Evolutionary conservation across 1,140 invertebrate genomes (phyloP).

Genomic region (Zaprionus gabonicus): DNA sequence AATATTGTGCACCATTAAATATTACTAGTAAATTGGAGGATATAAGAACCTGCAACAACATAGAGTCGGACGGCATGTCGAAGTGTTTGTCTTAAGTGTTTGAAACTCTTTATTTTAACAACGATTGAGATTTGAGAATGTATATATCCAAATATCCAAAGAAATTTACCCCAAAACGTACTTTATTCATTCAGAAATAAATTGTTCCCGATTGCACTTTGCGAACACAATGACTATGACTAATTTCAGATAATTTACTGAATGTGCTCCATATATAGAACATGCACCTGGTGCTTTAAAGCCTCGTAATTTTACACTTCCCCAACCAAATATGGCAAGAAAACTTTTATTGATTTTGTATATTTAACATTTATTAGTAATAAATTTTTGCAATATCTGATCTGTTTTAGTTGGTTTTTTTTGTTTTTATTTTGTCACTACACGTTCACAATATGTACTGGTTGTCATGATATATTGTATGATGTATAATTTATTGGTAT

Average conservation of each 20-base stretch:
- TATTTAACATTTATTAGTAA: constrained; percentile 79
- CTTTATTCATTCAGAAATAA: neutral
- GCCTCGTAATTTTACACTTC: too few relatives aligned
- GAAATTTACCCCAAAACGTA: neutral
- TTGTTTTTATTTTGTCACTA: constrained; percentile 47
- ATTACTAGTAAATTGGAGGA: too few relatives aligned
- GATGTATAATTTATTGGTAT: constrained; percentile 43
- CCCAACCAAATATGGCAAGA: neutral
- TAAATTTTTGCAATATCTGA: constrained; percentile 67
- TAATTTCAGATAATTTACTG: neutral
- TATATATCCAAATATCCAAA: neutral
- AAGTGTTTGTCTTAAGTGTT: too few relatives aligned
- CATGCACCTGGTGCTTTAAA: neutral
- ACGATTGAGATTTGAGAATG: neutral
- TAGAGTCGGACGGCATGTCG: too few relatives aligned
- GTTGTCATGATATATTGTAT: constrained; percentile 62
- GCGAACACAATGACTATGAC: neutral
- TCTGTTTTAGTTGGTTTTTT: constrained; percentile 48
- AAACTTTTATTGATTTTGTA: constrained; percentile 47
- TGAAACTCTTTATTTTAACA: too few relatives aligned
- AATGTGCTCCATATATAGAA: neutral
- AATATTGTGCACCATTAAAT: too few relatives aligned
- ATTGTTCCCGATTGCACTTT: neutral
- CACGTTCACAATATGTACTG: constrained; percentile 70
- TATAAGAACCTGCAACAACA: too few relatives aligned